phyloP scores from a whole-genome alignment of 1,140 invertebrate species.

The Papilio glaucus region DNA sequence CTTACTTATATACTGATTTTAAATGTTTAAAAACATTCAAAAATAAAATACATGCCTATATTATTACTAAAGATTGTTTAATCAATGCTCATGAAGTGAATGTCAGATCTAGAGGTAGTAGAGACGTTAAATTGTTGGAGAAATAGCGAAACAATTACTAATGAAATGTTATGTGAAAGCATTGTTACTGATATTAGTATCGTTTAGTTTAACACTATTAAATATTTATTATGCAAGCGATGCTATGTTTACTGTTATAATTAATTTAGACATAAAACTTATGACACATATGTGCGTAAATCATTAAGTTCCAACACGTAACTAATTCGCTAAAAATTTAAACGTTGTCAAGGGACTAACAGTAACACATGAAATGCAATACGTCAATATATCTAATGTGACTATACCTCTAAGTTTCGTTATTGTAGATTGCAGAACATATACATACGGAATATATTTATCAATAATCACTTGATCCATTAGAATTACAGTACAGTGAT shows the following conservation, averaged over 20 bases:
- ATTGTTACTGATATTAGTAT: not conserved
- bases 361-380: conserved; percentile 74
- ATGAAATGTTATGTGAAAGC: not conserved
- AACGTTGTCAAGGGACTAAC: conserved; percentile 53
- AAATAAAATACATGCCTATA: not conserved
- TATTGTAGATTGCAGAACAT: conserved; percentile 66
- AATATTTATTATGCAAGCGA: not conserved
- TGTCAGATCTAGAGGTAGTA: not conserved
- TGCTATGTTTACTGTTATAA: not conserved
- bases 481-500: conserved; percentile 69
- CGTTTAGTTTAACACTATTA: not conserved
- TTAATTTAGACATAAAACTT: not conserved
- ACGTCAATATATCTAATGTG: conserved; percentile 54
- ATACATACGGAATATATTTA: conserved; percentile 59
- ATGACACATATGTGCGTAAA: not conserved
- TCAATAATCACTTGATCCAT: conserved; percentile 61
- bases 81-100: not conserved
- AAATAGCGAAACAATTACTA: not conserved
- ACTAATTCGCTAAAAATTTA: conserved; percentile 53
- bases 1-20: not conserved
- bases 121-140: not conserved
- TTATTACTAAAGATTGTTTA: not conserved
- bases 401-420: conserved; percentile 60
- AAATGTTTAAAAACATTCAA: not conserved
- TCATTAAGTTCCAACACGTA: not conserved